Evolutionary conservation across 2,797 vertebrate genomes (phyloP), one percentile per base, ranked within the genome.

Genomic region (Mus spretus): DNA sequence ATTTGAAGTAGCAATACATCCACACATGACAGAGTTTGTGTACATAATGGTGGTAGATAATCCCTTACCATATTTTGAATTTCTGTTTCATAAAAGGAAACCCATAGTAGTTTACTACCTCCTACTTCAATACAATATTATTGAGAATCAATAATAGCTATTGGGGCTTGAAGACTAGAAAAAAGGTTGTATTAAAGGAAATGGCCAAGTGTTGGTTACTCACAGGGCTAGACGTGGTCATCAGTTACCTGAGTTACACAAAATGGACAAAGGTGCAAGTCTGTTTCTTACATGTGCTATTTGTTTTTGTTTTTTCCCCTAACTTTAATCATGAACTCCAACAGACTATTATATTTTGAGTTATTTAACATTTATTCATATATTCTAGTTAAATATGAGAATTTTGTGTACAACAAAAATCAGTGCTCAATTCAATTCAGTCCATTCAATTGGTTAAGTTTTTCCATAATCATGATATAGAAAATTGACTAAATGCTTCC

Each of bases 71-170:
- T 55, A 61, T 4, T 90, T 13, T 57, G 19, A 81, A 94, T 95
- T 87, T 94, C 53, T 85, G 4, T 79, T 17, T 6, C 34, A 67
- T 70, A 75, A 93, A 61, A 94, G 57, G 83, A 89, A 89, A 94
- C 22, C 26, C 65, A 65, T 3, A 59, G 3, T 50, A 50, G 15
- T 59, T 80, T 81, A 65, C 12, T 63, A 75, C 87, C 26, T 57
- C 2, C 4, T 20, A 79, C 1, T 8, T 61, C 13, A 94, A 80
- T 17, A 44, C 34, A 89, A 74, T 37, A 88, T 67, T 47, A 57
- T 50, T 94, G 65, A 85, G 17, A 78, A 96, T 77, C 78, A 90
- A 50, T 17, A 83, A 74, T 40, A 94, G 12, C 24, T 86, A 67
- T 12, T 72, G 0, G 17, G 31, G 7, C 22, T 50, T 67, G 19